These are phyloP conservation scores for Cataglyphis cursor DNA, from an alignment of 2,888 invertebrate genomes.

Conservation along the genomic window DNA sequence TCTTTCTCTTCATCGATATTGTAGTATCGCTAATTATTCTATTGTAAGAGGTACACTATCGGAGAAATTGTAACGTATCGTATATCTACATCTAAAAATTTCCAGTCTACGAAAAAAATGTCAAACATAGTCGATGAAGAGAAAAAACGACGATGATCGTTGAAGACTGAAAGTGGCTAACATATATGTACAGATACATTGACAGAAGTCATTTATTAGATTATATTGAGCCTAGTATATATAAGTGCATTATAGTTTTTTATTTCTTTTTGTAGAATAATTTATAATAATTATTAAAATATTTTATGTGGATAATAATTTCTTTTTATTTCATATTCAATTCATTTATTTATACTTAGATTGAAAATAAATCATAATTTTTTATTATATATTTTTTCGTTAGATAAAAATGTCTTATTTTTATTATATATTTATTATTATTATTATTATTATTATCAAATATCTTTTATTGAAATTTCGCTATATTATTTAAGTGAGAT, in stretches of 20 bases:
- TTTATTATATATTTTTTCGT: too few species aligned
- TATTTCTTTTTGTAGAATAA: not conserved
- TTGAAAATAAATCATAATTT: not conserved
- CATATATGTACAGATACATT: conserved; percentile 26
- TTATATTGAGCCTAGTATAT: not conserved
- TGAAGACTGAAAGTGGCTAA: conserved; percentile 69
- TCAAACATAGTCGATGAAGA: not conserved
- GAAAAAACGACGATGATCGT: conserved; percentile 39
- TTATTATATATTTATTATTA: not conserved
- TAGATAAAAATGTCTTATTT: too few species aligned
- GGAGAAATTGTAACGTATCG: not conserved
- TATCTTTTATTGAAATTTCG: not conserved
- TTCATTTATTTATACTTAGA: not conserved
- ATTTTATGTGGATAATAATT: not conserved
- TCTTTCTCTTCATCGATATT: not conserved
- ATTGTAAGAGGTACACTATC: not conserved
- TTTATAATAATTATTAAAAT: not conserved
- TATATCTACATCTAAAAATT: not conserved
- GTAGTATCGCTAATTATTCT: not conserved
- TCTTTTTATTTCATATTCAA: not conserved
- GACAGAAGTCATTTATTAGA: conserved; percentile 63
- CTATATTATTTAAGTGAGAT: not conserved
- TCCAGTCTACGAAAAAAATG: not conserved
- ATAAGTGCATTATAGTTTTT: not conserved
- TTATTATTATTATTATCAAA: not conserved